A percentile compares a stretch with the other conserved stretches of the same genome.
Evolutionary conservation across 2,113 vertebrate genomes (phyloP).

Genomic region (Ochotona curzoniae): DNA sequence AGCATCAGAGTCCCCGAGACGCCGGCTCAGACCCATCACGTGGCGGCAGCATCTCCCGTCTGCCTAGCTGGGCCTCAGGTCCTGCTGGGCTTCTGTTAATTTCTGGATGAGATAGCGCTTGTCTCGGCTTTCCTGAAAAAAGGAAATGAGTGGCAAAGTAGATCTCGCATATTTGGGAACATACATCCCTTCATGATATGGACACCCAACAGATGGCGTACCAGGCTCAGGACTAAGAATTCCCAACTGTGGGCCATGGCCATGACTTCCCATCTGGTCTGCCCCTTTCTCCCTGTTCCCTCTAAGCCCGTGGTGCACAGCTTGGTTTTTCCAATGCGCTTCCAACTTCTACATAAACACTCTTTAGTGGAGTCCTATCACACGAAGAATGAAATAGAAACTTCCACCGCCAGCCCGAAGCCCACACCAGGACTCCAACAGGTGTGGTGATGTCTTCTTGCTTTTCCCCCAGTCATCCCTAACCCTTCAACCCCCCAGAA

Average conservation of each 20-base stretch:
- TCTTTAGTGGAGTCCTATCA: not conserved
- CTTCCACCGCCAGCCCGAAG: not conserved
- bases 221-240: not conserved
- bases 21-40: not conserved
- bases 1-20: not conserved
- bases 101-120: slow-evolving; percentile 93
- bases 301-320: not conserved
- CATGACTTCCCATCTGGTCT: not conserved
- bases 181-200: not conserved
- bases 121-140: slow-evolving; percentile 91
- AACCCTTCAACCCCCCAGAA: not conserved
- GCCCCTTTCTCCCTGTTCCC: not conserved
- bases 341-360: not conserved
- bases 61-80: slow-evolving; percentile 49
- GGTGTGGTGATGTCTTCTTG: not conserved
- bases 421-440: accelerated
- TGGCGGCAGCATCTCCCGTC: accelerated
- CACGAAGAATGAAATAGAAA: not conserved
- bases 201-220: not conserved
- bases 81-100: slow-evolving; percentile 90
- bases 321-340: not conserved
- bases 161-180: not conserved
- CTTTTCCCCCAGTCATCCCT: not conserved
- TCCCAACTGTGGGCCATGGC: not conserved
- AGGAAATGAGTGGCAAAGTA: not conserved